Evolutionary conservation across 2,113 vertebrate species (phyloP).

Genomic region (Phaethornis superciliosus): DNA sequence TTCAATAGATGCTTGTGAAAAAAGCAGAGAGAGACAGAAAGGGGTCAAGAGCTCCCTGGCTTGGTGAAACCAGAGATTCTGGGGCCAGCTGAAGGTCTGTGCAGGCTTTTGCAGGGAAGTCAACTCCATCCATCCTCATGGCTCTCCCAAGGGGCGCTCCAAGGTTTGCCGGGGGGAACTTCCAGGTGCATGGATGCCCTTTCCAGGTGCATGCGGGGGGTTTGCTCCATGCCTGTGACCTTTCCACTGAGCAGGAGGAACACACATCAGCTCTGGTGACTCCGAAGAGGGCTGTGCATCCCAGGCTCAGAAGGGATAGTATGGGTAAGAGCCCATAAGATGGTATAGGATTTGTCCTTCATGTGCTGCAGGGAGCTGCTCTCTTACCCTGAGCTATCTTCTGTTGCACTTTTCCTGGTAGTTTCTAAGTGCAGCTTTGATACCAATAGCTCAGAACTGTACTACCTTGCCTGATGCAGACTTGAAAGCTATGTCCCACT

Average conservation of each 20-base stretch:
- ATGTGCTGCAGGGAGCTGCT: neutral
- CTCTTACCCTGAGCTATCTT: neutral
- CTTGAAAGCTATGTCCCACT: neutral
- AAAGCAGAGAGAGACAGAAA: neutral
- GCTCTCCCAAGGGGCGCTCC: neutral
- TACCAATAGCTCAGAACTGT: neutral
- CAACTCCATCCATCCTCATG: no score
- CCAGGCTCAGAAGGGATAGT: neutral
- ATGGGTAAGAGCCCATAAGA: no score
- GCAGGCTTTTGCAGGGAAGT: neutral
- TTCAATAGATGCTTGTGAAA: neutral
- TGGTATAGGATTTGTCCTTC: neutral
- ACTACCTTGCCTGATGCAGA: neutral
- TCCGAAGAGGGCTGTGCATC: no score
- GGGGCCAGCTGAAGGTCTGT: neutral
- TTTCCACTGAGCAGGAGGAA: rapidly evolving
- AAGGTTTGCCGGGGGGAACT: neutral
- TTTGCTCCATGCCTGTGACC: neutral
- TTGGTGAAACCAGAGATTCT: neutral
- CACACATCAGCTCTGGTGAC: neutral
- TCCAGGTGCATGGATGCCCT: neutral
- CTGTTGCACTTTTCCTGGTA: neutral
- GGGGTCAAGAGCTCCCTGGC: neutral
- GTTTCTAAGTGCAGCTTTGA: neutral
- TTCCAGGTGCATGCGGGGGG: neutral